phyloP scores from a whole-genome alignment of 1,140 invertebrate genomes.

The Halyomorpha halys region DNA sequence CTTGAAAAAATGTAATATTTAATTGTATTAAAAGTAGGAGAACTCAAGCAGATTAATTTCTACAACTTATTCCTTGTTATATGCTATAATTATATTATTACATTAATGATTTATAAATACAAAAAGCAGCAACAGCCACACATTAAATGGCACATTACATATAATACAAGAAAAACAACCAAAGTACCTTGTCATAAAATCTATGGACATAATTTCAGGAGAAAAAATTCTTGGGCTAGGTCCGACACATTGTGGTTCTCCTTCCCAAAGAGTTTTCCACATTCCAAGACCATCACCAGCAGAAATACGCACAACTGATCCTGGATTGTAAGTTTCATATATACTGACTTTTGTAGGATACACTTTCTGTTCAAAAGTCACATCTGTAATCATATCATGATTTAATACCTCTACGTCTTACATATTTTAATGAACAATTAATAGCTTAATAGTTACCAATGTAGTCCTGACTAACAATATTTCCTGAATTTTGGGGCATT shows the following conservation, averaged over 20 bases:
- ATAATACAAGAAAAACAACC: slow-evolving; percentile 7
- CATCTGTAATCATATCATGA: slow-evolving; percentile 41
- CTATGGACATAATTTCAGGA: slow-evolving; percentile 51
- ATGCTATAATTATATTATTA: too few species aligned
- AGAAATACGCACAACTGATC: slow-evolving; percentile 72
- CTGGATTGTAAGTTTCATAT: slow-evolving; percentile 85
- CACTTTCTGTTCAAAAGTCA: slow-evolving; percentile 61
- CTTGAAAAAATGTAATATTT: too few species aligned
- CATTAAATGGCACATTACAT: too few species aligned
- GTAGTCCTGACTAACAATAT: slow-evolving; percentile 67
- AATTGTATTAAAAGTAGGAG: too few species aligned
- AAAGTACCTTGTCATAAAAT: slow-evolving; percentile 51
- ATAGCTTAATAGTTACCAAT: slow-evolving; percentile 50
- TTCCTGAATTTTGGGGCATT: slow-evolving; percentile 58
- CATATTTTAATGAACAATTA: neutral
- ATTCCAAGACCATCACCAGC: slow-evolving; percentile 45
- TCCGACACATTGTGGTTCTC: slow-evolving; percentile 48
- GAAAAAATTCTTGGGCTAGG: slow-evolving; percentile 62
- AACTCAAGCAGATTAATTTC: too few species aligned
- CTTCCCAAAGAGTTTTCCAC: slow-evolving; percentile 71
- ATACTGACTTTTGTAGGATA: slow-evolving; percentile 65
- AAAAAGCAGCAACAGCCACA: too few species aligned
- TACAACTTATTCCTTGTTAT: too few species aligned
- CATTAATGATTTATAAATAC: too few species aligned
- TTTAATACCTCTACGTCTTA: neutral